These are phyloP conservation scores for Gobiocypris rarus DNA, from an alignment of 2,113 vertebrate genomes.

Conservation along the genomic window DNA sequence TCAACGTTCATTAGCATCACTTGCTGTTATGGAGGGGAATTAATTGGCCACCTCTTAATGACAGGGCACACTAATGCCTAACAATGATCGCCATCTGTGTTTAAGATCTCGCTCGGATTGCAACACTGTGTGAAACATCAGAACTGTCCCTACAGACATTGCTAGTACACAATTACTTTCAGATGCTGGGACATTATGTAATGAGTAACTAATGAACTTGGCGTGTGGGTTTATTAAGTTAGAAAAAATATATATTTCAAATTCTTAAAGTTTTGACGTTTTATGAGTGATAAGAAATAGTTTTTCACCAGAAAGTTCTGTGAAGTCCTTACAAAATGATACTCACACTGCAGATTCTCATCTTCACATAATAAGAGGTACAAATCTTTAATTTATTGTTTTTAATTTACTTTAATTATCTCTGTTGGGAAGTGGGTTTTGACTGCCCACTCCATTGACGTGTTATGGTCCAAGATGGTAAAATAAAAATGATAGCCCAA, in stretches of 20 bases:
- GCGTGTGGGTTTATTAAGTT: neutral
- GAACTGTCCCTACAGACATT: neutral
- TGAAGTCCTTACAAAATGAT: neutral
- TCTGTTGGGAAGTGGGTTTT: neutral
- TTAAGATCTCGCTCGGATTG: conserved; percentile 20
- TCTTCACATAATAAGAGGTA: neutral
- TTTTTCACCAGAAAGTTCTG: neutral
- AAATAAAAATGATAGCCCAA: no score
- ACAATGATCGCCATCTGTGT: conserved; percentile 52
- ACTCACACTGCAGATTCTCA: neutral
- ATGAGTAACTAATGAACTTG: neutral
- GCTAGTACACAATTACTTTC: conserved; percentile 13
- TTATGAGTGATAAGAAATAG: no score
- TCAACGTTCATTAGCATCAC: conserved; percentile 62
- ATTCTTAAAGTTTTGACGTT: no score
- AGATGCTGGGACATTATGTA: conserved; percentile 1
- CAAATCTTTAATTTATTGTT: neutral
- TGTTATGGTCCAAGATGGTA: no score
- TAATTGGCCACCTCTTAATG: conserved; percentile 58
- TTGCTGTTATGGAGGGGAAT: conserved; percentile 43
- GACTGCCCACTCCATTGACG: no score
- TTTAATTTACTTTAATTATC: neutral
- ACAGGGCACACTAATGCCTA: conserved; percentile 48
- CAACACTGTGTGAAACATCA: conserved; percentile 22
- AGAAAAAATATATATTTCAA: no score